Percentiles rank a stretch among this genome's conserved stretches.
phyloP scores from a whole-genome alignment of 1,140 invertebrate genomes.

The Pomacea maculata region DNA sequence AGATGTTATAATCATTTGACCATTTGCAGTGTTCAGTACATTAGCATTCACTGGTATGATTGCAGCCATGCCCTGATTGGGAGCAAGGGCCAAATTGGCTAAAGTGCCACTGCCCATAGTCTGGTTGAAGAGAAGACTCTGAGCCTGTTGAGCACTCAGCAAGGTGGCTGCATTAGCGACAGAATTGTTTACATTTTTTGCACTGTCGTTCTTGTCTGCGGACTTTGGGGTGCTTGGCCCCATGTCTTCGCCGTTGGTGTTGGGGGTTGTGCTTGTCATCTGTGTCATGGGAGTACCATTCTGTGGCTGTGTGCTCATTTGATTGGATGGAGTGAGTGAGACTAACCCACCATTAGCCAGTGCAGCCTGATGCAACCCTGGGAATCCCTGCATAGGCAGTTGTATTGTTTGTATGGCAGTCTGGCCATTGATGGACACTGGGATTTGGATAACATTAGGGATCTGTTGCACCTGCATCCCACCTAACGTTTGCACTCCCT shows the following conservation, averaged over 20 bases:
- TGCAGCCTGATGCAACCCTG: slow-evolving; percentile 75
- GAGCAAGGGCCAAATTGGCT: slow-evolving; percentile 22
- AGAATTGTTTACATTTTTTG: slow-evolving; percentile 14
- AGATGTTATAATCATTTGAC: slow-evolving; percentile 29
- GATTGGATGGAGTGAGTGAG: slow-evolving; percentile 9
- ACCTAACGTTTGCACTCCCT: slow-evolving; percentile 77
- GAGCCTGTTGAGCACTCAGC: slow-evolving; percentile 14
- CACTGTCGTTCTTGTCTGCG: slow-evolving; percentile 1
- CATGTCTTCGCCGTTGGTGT: background rate
- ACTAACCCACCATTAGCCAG: slow-evolving; percentile 56
- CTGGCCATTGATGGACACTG: slow-evolving; percentile 89
- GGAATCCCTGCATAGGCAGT: slow-evolving; percentile 67
- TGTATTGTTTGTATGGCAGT: slow-evolving; percentile 64
- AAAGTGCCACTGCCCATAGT: slow-evolving; percentile 9
- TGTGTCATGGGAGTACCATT: background rate
- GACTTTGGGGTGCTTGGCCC: background rate
- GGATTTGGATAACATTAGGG: slow-evolving; percentile 65
- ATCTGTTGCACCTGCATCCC: slow-evolving; percentile 44
- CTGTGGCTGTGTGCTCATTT: slow-evolving; percentile 19
- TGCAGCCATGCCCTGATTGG: slow-evolving; percentile 18
- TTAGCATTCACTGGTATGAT: slow-evolving; percentile 25
- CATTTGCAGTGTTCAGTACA: slow-evolving; percentile 30
- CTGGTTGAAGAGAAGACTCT: slow-evolving; percentile 18
- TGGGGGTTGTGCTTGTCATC: slow-evolving; percentile 11
- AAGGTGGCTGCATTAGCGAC: slow-evolving; percentile 13